These are phyloP conservation scores for Papilio helenus DNA, from an alignment of 1,140 invertebrate species.

Conservation along the genomic window DNA sequence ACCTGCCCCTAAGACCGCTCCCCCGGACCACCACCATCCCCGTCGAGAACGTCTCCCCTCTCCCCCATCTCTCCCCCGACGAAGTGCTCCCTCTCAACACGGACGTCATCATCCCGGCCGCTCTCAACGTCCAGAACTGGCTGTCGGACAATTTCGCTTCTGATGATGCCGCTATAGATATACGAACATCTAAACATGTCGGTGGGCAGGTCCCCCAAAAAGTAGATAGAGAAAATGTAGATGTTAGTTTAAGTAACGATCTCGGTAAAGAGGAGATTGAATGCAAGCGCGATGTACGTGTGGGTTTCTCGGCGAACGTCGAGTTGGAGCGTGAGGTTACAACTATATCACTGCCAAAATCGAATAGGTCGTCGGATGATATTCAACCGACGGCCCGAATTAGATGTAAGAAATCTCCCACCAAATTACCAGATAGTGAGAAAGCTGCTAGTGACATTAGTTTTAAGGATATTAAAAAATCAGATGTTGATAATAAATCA, in stretches of 20 bases:
- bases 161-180: background rate
- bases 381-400: slow-evolving; percentile 66
- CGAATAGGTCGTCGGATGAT: slow-evolving; percentile 63
- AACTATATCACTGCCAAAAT: slow-evolving; percentile 70
- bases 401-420: slow-evolving; percentile 77
- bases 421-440: slow-evolving; percentile 68
- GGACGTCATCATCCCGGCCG: slow-evolving; percentile 72
- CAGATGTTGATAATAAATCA: slow-evolving; percentile 31
- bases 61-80: slow-evolving; percentile 43
- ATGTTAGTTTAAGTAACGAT: slow-evolving; percentile 48
- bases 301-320: slow-evolving; percentile 52
- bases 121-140: slow-evolving; percentile 44
- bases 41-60: slow-evolving; percentile 56
- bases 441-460: slow-evolving; percentile 56
- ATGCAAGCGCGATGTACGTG: slow-evolving; percentile 48
- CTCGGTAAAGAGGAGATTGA: slow-evolving; percentile 44
- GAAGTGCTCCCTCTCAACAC: slow-evolving; percentile 57
- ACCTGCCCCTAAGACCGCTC: slow-evolving; percentile 57
- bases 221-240: slow-evolving; percentile 49
- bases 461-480: slow-evolving; percentile 57
- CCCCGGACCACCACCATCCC: slow-evolving; percentile 73
- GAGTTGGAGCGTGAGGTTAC: slow-evolving; percentile 51
- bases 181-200: background rate
- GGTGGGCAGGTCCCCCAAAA: slow-evolving; percentile 13
- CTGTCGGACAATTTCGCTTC: slow-evolving; percentile 33